Base-by-base conservation (phyloP, 2,113 vertebrate genomes). In the Carassius carassius region DNA sequence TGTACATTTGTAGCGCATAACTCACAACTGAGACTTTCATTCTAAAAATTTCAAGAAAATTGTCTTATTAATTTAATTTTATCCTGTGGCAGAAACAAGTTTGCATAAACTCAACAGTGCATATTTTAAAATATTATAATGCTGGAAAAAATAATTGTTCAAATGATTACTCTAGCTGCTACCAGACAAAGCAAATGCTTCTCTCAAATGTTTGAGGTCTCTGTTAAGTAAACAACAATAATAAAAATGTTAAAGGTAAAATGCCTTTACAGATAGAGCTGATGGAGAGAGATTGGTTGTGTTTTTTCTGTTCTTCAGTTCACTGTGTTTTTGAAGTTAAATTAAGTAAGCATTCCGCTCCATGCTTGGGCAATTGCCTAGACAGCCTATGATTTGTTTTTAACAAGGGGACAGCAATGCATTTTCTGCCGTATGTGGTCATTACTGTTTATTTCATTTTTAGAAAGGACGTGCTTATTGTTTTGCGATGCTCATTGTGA, bases 321-420 rank as follows among this genome's bases (percentile, higher is more conserved):
- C 62, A 70, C 23, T 58, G 49, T 60, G 29, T 77, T 41, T 58
- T 63, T 58, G 67, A 49, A 12, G 51, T 69, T 54, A 37, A 35
- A 78, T 58, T 7, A 67, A 54, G 25, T 65, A 47, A 84, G 35
- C 35, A 51, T 78, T 84, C 29, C 35, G 2, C 79, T 85, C 54
- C 6, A 14, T 44, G 62, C 29, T 60, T 14, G 44, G 25, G 49
- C 21, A 85, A 60, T 83, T 83, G 58, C 32, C 78, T 79, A n/a
- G 41, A 72, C 16, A 51, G 16, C 41, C 25, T 29, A 10, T 10
- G 6, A 72, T 79, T 60, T 62, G 63, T 60, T 35, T 79, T 72
- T 70, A 44, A 44, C 41, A 44, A 44, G 41, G 41, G 41, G 37
- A 41, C 37, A 41, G 37, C 3, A 47, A 47, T 47, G 23, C 23